Evolutionary conservation across 2,113 vertebrate species (phyloP).

Genomic region (Siniperca chuatsi): DNA sequence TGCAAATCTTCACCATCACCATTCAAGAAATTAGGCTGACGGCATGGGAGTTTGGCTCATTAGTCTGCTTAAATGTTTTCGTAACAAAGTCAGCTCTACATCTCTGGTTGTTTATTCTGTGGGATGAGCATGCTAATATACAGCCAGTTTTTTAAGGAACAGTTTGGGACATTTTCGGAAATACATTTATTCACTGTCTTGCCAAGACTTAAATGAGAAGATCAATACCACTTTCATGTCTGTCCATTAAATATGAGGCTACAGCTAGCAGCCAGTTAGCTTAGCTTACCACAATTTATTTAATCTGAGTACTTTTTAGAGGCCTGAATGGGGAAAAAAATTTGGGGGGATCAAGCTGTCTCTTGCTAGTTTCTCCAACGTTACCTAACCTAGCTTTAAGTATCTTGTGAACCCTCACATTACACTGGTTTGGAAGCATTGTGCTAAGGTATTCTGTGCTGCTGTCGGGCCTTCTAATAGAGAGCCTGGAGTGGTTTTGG

Average conservation of each 20-base stretch:
- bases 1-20: slow-evolving; percentile 32
- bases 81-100: slow-evolving; percentile 4
- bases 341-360: no score
- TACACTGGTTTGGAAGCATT: not conserved
- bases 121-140: not conserved
- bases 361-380: no score
- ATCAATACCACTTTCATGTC: not conserved
- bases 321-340: no score
- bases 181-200: not conserved
- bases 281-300: slow-evolving; percentile 3
- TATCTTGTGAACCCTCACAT: not conserved
- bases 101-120: not conserved
- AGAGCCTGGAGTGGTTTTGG: not conserved
- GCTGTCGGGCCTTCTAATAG: not conserved
- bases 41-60: not conserved
- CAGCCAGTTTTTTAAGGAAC: not conserved
- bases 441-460: not conserved
- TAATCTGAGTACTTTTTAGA: not conserved
- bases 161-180: not conserved
- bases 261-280: not conserved
- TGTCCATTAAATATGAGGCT: not conserved
- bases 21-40: slow-evolving; percentile 23
- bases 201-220: not conserved
- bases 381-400: no score
- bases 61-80: slow-evolving; percentile 15